Conservation (phyloP, 2,113 vertebrate genomes). For the Amphiprion percula region DNA sequence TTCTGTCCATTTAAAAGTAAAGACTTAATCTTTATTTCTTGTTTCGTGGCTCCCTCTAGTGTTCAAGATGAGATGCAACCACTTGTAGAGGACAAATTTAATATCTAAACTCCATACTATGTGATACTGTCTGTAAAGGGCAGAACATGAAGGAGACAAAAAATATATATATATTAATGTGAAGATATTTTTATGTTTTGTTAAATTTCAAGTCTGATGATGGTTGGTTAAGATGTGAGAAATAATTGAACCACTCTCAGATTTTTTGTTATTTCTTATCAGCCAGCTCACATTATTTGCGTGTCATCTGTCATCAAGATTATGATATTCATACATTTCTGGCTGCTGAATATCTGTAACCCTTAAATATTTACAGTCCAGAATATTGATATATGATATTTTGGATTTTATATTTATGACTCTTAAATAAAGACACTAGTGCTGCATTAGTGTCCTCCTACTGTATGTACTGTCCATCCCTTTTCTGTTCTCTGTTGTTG, state of each 20-base stretch:
- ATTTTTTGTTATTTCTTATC: not conserved
- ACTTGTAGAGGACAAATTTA: not conserved
- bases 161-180: not conserved
- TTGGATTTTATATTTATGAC: not conserved
- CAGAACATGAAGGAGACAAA: not conserved
- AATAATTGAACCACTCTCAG: not conserved
- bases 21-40: not conserved
- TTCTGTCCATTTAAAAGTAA: not conserved
- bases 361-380: not conserved
- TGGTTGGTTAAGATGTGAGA: not conserved
- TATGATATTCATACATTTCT: not conserved
- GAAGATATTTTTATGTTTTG: not conserved
- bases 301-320: not conserved
- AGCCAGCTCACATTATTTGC: not conserved
- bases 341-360: not conserved
- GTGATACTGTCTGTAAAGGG: not conserved
- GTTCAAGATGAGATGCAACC: not conserved
- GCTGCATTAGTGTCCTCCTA: not conserved
- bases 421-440: not conserved
- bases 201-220: constrained; percentile 3
- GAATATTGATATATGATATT: not conserved
- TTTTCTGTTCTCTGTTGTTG: constrained; percentile 2
- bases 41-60: constrained; percentile 9
- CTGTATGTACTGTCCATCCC: constrained; percentile 6
- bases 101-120: not conserved